A percentile compares a stretch with the other conserved stretches of the same genome.
These are phyloP conservation scores for Caenorhabditis inopinata DNA, from an alignment of 1,140 invertebrate species.

Conservation along the genomic window DNA sequence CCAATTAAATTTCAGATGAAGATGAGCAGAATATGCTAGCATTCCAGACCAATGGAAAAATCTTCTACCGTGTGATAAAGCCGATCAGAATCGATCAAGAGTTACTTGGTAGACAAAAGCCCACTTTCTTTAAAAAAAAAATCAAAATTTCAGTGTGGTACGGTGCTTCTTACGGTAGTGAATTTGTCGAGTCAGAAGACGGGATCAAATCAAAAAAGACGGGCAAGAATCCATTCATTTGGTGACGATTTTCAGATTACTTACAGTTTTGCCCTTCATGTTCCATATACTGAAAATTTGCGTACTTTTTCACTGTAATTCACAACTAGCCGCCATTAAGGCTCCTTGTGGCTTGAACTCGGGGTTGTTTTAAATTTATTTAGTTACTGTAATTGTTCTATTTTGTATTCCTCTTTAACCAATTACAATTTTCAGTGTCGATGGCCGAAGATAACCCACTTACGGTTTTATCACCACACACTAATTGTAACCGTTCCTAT, in stretches of 20 bases:
- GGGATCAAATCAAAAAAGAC: not conserved
- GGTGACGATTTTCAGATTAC: not conserved
- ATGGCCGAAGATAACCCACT: constrained; percentile 2
- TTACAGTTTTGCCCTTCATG: too few species aligned
- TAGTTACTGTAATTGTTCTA: too few species aligned
- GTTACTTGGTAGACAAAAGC: not conserved
- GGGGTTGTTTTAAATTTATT: too few species aligned
- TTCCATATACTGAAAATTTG: too few species aligned
- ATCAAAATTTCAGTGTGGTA: constrained; percentile 22
- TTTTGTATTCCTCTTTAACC: not conserved
- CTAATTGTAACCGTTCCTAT: not conserved
- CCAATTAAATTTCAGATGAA: not conserved
- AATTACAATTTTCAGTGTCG: constrained; percentile 19
- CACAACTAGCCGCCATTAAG: too few species aligned
- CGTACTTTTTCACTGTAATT: too few species aligned
- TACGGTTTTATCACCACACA: not conserved
- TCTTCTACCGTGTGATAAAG: constrained; percentile 8
- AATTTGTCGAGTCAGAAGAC: constrained; percentile 1
- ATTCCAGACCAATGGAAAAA: not conserved
- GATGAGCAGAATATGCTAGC: constrained; percentile 10
- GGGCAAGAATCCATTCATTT: constrained; percentile 4
- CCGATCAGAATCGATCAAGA: constrained; percentile 5
- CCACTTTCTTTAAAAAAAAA: too few species aligned
- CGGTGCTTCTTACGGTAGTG: not conserved
- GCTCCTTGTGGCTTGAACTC: too few species aligned